Percentiles rank a stretch among this genome's conserved stretches.
Evolutionary conservation across 2,113 vertebrate genomes (phyloP).

Genomic region (Dicentrarchus labrax): DNA sequence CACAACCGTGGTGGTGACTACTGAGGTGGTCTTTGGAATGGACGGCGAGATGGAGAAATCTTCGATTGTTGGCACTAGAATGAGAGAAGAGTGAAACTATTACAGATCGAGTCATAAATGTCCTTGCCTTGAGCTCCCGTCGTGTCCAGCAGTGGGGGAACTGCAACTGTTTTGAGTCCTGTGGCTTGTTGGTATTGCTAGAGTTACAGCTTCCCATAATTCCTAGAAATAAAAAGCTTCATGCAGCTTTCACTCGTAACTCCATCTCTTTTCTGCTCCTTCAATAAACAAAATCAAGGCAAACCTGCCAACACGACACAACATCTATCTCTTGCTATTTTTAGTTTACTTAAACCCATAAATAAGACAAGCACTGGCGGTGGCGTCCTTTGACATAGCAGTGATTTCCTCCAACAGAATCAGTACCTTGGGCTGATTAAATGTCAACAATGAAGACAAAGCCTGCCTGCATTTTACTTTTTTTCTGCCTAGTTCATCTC

Average conservation of each 20-base stretch:
- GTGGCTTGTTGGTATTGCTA: conserved; percentile 29
- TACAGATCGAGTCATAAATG: conserved; percentile 40
- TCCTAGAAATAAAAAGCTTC: conserved; percentile 58
- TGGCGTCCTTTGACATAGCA: conserved; percentile 79
- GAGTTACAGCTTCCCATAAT: conserved; percentile 50
- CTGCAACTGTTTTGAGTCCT: conserved; percentile 32
- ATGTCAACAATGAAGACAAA: conserved; percentile 82
- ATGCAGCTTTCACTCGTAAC: conserved; percentile 9
- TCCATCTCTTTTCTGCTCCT: conserved; percentile 8
- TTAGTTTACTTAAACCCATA: conserved; percentile 54
- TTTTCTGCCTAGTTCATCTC: conserved; percentile 60
- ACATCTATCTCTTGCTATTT: conserved; percentile 50
- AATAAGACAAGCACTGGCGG: conserved; percentile 65
- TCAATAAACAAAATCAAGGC: conserved; percentile 44
- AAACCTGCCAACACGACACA: conserved; percentile 37
- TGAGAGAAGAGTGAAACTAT: conserved; percentile 43
- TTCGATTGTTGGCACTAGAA: conserved; percentile 90
- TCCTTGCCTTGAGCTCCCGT: conserved; percentile 40
- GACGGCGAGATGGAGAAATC: conserved; percentile 89
- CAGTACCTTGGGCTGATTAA: conserved; percentile 85
- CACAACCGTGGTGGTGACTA: conserved; percentile 83
- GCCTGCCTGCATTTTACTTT: conserved; percentile 69
- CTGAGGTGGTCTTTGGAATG: conserved; percentile 86
- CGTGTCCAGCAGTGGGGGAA: conserved; percentile 21
- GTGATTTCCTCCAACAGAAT: conserved; percentile 82